Base-by-base conservation (phyloP, 1,140 invertebrate genomes). In the Hycleus cichorii region DNA sequence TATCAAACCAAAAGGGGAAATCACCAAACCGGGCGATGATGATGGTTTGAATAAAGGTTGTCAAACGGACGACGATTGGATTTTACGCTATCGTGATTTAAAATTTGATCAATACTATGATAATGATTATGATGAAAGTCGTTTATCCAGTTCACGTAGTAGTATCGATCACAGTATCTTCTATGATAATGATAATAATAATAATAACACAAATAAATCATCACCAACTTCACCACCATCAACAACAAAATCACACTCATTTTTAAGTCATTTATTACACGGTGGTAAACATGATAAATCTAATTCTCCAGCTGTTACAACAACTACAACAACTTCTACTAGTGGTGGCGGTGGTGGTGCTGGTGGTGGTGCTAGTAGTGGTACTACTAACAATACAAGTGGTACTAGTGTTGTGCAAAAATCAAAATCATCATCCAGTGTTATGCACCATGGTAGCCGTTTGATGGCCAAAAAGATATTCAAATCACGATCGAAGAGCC, bases 381-480 rank as follows among this genome's bases (percentile, higher is more conserved):
- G 51, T 7, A 26, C 44, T 39, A 7, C 32, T 32, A 32, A 7
- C 7, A 7, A 7, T 32, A 7, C 32, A 32, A 32, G 7, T 39
- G 9, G 27, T 46, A 44, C 52, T 47, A 43, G 51, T 7, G 44
- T 43, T 39, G 91, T 91, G 89, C 88, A 91, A 81, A 92, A 91
- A 75, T 90, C 88, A 62, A 89, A 90, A 69, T 90, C 88, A 6
- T 88, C 88, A 57, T 89, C 88, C 64, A 90, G 86, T 75, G 89
- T 92, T 69, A 87, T 91, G 68, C 88, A 90, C 66, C 81, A 83
- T 66, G 80, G 81, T 11, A 81, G 80, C 63, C 73, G 81, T 70
- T 81, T 89, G 69, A 84, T 92, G 59, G 83, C 88, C 63, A 88
- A 88, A 75, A 88, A 88, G 74, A 86, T 92, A 68, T 91, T 88